phyloP scores from a whole-genome alignment of 1,140 invertebrate species.

The Thaumetopoea pityocampa region DNA sequence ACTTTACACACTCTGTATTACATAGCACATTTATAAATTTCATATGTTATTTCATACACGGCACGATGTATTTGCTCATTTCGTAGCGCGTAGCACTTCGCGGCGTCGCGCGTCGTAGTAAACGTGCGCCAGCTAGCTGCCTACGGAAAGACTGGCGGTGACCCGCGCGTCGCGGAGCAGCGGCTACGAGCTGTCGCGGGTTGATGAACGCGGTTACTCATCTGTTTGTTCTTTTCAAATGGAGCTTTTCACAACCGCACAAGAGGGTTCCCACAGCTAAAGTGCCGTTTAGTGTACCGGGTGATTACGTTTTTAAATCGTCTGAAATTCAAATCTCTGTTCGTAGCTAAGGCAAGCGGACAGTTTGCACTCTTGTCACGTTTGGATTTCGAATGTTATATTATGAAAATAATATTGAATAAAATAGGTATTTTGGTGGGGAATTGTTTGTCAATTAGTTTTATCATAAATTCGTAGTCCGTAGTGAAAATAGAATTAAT shows the following conservation, averaged over 20 bases:
- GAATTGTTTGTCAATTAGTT: too few relatives aligned
- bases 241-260: conserved; percentile 15
- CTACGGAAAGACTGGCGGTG: conserved; percentile 16
- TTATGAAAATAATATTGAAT: too few relatives aligned
- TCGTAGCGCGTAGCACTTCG: conserved; percentile 12
- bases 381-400: too few relatives aligned
- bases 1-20: conserved; percentile 7
- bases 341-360: too few relatives aligned
- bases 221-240: conserved; percentile 26
- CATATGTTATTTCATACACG: conserved; percentile 9
- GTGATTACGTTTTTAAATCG: conserved; percentile 7
- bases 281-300: conserved; percentile 1
- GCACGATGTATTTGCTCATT: conserved; percentile 15
- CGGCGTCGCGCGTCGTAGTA: conserved; percentile 14
- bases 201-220: conserved; percentile 25
- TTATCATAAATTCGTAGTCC: too few relatives aligned
- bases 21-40: conserved; percentile 3
- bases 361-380: too few relatives aligned
- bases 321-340: too few relatives aligned
- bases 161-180: conserved; percentile 12
- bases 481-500: too few relatives aligned
- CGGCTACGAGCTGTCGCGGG: conserved; percentile 13
- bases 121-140: conserved; percentile 10
- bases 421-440: too few relatives aligned
- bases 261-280: conserved; percentile 11